Conservation (phyloP, 2,888 invertebrate species). For the Adela reaumurella region DNA sequence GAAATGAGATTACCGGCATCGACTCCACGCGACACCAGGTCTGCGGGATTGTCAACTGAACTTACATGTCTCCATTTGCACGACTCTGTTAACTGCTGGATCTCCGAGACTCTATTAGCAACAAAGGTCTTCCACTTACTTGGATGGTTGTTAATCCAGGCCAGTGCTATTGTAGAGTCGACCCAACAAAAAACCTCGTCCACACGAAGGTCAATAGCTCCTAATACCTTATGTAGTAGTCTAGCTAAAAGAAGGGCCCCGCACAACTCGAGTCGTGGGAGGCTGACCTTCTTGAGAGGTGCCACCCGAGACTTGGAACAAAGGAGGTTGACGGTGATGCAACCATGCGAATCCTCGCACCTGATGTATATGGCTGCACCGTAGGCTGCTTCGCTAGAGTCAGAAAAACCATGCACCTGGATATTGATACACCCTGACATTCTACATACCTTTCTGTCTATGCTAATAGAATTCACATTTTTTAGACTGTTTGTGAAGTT, state of each 20-base stretch:
- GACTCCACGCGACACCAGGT: constrained; percentile 10
- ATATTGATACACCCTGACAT: background rate
- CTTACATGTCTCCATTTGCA: constrained; percentile 8
- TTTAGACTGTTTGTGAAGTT: background rate
- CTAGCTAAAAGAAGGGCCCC: constrained; percentile 1
- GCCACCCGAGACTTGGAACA: background rate
- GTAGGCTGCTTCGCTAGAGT: background rate
- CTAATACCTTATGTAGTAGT: constrained; percentile 1
- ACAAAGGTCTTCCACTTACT: constrained; percentile 13
- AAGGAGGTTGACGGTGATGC: background rate
- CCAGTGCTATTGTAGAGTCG: constrained; percentile 12
- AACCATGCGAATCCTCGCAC: background rate
- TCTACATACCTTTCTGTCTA: background rate
- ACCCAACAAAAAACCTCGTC: constrained; percentile 9
- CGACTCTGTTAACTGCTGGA: constrained; percentile 5
- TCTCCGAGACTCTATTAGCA: constrained; percentile 10
- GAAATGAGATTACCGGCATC: constrained; percentile 4
- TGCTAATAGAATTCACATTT: background rate
- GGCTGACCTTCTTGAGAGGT: constrained; percentile 1
- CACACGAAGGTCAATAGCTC: background rate
- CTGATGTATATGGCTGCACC: background rate
- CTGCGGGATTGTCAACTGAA: constrained; percentile 11
- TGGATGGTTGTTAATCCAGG: constrained; percentile 11
- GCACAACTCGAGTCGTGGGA: constrained; percentile 3
- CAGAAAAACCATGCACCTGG: background rate